These are phyloP conservation scores for Netelia inedita DNA, from an alignment of 2,888 invertebrate species.

Conservation along the genomic window DNA sequence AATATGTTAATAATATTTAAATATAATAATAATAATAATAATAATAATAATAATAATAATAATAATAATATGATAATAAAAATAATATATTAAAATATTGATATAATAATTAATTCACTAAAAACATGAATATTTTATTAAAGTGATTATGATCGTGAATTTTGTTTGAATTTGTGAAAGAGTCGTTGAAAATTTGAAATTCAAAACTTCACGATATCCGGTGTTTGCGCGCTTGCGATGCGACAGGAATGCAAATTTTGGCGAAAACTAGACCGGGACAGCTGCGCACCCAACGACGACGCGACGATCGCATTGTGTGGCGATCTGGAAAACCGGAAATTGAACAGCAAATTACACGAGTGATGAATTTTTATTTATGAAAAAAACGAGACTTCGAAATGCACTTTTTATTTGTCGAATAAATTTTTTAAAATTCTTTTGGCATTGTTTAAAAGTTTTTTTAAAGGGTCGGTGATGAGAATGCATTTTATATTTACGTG, in stretches of 20 bases:
- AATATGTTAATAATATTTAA: not conserved
- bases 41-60: too few relatives aligned
- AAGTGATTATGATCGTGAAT: too few relatives aligned
- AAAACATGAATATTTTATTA: too few relatives aligned
- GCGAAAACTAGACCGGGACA: slow-evolving; percentile 22
- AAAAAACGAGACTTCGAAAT: too few relatives aligned
- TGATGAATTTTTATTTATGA: not conserved
- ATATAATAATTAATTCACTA: too few relatives aligned
- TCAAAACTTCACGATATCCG: not conserved
- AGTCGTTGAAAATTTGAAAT: not conserved
- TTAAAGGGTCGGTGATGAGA: not conserved
- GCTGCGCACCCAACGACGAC: slow-evolving; percentile 14
- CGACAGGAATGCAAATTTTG: slow-evolving; percentile 46
- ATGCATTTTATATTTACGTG: not conserved
- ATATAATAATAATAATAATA: too few relatives aligned
- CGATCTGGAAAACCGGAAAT: slow-evolving; percentile 61
- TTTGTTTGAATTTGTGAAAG: too few relatives aligned
- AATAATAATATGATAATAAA: too few relatives aligned
- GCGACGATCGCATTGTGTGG: slow-evolving; percentile 14
- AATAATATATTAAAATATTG: too few relatives aligned
- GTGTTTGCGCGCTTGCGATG: not conserved
- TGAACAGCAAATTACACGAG: not conserved
- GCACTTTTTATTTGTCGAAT: not conserved
- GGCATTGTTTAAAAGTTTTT: not conserved
- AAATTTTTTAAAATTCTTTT: not conserved